Conservation (phyloP, 1,140 invertebrate genomes). For the Drosophila nannoptera region DNA sequence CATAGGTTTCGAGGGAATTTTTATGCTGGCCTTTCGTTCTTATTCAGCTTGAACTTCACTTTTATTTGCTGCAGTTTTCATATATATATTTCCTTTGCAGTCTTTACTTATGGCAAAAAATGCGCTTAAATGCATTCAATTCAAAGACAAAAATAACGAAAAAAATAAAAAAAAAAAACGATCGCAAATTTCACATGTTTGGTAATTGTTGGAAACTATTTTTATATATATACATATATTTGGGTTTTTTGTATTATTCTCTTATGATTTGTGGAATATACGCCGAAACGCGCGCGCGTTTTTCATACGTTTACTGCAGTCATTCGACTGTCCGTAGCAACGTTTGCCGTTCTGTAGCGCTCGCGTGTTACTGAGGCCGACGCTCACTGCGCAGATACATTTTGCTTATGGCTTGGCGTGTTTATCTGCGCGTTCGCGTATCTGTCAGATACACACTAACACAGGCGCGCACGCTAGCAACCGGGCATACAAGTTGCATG, state of each 20-base stretch:
- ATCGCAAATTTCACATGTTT: background rate
- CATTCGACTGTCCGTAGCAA: conserved; percentile 29
- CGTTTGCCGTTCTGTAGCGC: conserved; percentile 54
- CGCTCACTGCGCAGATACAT: conserved; percentile 70
- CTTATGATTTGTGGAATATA: conserved; percentile 1
- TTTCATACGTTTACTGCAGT: conserved; percentile 16
- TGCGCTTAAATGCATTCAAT: conserved; percentile 17
- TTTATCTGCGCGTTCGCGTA: conserved; percentile 53
- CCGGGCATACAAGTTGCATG: background rate
- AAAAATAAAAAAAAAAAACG: background rate
- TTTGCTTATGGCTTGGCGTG: conserved; percentile 46
- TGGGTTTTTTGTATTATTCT: background rate
- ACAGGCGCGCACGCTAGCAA: conserved; percentile 6
- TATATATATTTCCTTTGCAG: conserved; percentile 14
- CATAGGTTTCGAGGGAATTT: conserved; percentile 41
- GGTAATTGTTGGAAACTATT: background rate
- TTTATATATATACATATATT: background rate
- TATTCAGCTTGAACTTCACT: conserved; percentile 34
- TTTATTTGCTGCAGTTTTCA: conserved; percentile 7
- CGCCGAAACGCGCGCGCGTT: conserved; percentile 50
- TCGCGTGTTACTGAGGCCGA: conserved; percentile 66
- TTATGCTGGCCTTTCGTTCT: conserved; percentile 48
- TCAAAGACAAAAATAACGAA: no score
- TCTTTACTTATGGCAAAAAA: conserved; percentile 7
- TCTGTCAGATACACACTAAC: conserved; percentile 41